phyloP scores from a whole-genome alignment of 2,888 invertebrate genomes.

The Eupsilia transversa region DNA sequence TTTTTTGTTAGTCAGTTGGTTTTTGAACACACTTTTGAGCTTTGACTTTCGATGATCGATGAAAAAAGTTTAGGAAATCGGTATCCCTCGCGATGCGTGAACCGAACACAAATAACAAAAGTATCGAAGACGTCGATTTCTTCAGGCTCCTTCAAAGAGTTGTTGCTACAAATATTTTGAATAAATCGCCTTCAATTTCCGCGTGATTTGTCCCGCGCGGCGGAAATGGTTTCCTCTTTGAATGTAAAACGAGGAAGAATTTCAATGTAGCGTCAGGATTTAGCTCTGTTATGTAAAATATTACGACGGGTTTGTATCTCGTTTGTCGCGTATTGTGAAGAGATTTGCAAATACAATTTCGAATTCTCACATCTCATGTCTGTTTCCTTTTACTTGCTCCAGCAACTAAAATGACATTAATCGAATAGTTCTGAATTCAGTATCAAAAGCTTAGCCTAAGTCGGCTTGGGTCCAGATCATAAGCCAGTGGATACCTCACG shows the following conservation, averaged over 20 bases:
- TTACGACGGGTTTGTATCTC: constrained; percentile 66
- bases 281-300: constrained; percentile 79
- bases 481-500: constrained; percentile 62
- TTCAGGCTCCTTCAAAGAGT: constrained; percentile 57
- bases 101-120: constrained; percentile 73
- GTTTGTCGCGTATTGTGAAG: constrained; percentile 72
- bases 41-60: constrained; percentile 75
- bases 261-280: constrained; percentile 69
- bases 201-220: constrained; percentile 75
- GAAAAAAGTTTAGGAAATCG: constrained; percentile 73
- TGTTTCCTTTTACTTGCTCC: constrained; percentile 18
- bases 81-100: constrained; percentile 67
- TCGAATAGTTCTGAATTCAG: constrained; percentile 29
- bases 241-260: constrained; percentile 77
- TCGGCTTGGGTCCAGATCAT: constrained; percentile 42
- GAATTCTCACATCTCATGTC: constrained; percentile 22
- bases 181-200: constrained; percentile 79
- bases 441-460: constrained; percentile 29
- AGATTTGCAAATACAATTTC: constrained; percentile 44
- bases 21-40: constrained; percentile 73
- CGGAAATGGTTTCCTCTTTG: constrained; percentile 77
- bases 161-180: constrained; percentile 81
- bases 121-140: constrained; percentile 53
- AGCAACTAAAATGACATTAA: constrained; percentile 31
- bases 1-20: constrained; percentile 80